phyloP scores from a whole-genome alignment of 2,888 invertebrate genomes.

The Drosophila mercatorum region DNA sequence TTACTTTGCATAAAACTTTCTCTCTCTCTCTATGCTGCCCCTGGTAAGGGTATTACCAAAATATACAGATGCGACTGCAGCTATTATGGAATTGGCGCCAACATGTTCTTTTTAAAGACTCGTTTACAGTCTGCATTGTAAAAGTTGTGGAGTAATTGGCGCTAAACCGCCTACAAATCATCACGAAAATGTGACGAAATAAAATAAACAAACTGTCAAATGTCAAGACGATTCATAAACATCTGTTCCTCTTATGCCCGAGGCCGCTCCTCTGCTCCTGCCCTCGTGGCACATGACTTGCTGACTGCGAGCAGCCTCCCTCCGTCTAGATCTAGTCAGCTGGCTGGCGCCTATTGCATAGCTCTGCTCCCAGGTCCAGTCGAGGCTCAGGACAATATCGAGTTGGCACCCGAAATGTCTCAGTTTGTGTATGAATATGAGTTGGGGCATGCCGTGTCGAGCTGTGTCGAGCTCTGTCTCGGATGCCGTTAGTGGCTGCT shows the following conservation, averaged over 20 bases:
- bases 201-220: slow-evolving; percentile 83
- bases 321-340: slow-evolving; percentile 1
- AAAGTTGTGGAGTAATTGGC: slow-evolving; percentile 74
- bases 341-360: slow-evolving; percentile 40
- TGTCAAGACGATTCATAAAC: slow-evolving; percentile 81
- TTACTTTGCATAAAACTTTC: neutral
- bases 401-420: slow-evolving; percentile 41
- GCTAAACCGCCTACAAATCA: slow-evolving; percentile 83
- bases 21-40: neutral
- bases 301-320: neutral
- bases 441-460: slow-evolving; percentile 6
- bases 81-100: slow-evolving; percentile 65
- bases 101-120: slow-evolving; percentile 70
- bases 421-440: slow-evolving; percentile 8
- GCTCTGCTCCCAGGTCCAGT: slow-evolving; percentile 18
- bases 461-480: slow-evolving; percentile 11
- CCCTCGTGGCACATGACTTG: neutral
- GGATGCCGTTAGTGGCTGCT: slow-evolving; percentile 47
- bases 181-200: slow-evolving; percentile 82
- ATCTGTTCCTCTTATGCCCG: slow-evolving; percentile 20
- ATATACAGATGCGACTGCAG: slow-evolving; percentile 17
- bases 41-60: slow-evolving; percentile 27
- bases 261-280: neutral
- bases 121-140: slow-evolving; percentile 62
- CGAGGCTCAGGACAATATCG: neutral